Conservation (phyloP, 2,888 invertebrate genomes). For the Sarcophaga caerulescens region DNA sequence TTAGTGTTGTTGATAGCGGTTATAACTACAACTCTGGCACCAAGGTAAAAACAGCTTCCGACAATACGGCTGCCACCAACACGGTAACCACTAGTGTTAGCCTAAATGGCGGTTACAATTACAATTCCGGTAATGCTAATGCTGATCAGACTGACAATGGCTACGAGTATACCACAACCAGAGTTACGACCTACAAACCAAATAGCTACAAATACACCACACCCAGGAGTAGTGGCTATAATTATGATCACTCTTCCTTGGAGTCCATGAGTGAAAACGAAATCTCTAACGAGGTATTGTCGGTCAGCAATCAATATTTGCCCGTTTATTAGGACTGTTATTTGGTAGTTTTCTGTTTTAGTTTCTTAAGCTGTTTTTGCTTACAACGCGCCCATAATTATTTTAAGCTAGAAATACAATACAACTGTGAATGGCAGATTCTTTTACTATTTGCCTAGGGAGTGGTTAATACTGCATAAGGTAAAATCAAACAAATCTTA, state of each 20-base stretch:
- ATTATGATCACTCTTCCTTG: background rate
- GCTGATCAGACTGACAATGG: background rate
- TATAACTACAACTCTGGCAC: too few relatives aligned
- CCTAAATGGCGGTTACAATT: background rate
- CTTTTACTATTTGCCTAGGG: background rate
- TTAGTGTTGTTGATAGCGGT: too few relatives aligned
- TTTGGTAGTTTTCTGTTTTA: background rate
- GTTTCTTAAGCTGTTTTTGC: background rate
- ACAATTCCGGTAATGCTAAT: background rate
- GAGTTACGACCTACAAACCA: background rate
- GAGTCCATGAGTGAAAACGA: conserved; percentile 50
- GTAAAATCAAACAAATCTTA: background rate
- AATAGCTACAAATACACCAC: conserved; percentile 7
- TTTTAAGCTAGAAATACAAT: background rate
- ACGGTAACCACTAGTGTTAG: background rate
- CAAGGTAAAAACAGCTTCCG: background rate
- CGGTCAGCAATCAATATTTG: conserved; percentile 54
- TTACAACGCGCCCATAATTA: background rate
- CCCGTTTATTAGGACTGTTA: conserved; percentile 28
- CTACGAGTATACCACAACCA: conserved; percentile 7
- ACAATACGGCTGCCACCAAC: background rate
- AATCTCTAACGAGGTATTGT: conserved; percentile 43
- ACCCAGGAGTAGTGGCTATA: background rate
- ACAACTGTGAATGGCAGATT: background rate
- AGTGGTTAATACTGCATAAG: background rate